phyloP scores from a whole-genome alignment of 2,888 invertebrate genomes.

The Cheilosia vernalis region DNA sequence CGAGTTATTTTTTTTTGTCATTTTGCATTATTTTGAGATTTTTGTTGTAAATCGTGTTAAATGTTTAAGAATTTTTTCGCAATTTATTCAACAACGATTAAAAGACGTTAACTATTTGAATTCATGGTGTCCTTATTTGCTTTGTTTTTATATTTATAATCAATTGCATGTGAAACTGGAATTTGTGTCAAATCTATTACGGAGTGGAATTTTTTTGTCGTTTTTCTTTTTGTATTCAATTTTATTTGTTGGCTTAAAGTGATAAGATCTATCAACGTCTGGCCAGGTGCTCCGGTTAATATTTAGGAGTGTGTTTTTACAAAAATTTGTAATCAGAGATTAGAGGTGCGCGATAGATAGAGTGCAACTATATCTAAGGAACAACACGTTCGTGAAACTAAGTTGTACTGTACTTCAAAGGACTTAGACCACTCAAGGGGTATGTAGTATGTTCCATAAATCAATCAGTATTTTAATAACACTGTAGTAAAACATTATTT shows the following conservation, averaged over 20 bases:
- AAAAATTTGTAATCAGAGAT: constrained; percentile 17
- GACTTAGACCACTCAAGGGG: constrained; percentile 7
- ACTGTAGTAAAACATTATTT: no score
- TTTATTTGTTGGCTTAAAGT: constrained; percentile 7
- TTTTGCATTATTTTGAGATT: not conserved
- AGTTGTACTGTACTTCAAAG: not conserved
- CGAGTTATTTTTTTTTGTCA: constrained; percentile 19
- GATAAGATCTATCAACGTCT: constrained; percentile 24
- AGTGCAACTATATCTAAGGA: not conserved
- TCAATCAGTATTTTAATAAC: constrained; percentile 5
- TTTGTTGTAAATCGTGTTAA: not conserved
- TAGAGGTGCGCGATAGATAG: constrained; percentile 3
- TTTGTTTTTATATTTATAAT: not conserved
- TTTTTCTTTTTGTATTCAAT: not conserved
- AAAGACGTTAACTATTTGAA: not conserved
- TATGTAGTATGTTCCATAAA: constrained; percentile 50
- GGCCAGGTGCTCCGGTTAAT: constrained; percentile 10
- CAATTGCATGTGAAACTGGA: constrained; percentile 2
- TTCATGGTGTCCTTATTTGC: not conserved
- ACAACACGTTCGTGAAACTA: not conserved
- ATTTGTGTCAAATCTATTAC: constrained; percentile 11
- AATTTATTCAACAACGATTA: not conserved
- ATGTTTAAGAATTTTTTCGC: not conserved
- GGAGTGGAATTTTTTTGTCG: constrained; percentile 27
- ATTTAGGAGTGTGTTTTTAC: not conserved